phyloP scores from a whole-genome alignment of 2,113 vertebrate genomes.

The Dasyornis broadbenti region DNA sequence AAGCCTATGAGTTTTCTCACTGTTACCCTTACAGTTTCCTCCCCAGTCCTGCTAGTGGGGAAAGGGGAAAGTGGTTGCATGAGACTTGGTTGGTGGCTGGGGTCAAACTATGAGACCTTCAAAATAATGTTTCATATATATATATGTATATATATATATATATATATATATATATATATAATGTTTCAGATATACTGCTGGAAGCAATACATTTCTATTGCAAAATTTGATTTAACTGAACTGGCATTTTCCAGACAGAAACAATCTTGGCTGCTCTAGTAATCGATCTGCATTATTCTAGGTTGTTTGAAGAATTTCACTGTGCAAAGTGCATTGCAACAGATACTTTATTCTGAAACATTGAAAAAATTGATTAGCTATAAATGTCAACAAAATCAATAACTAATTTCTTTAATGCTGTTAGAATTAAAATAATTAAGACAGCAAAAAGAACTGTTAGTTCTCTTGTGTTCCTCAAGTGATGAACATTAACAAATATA shows the following conservation, averaged over 20 bases:
- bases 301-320: neutral
- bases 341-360: neutral
- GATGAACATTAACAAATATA: neutral
- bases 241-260: neutral
- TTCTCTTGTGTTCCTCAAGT: neutral
- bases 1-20: neutral
- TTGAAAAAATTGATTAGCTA: neutral
- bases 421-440: neutral
- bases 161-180: too few species aligned
- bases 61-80: rapidly evolving
- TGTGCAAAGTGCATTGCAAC: neutral
- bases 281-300: neutral
- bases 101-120: neutral
- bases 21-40: neutral
- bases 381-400: neutral
- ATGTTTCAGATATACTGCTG: neutral
- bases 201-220: neutral
- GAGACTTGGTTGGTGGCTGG: neutral
- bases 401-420: constrained; percentile 13
- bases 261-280: neutral
- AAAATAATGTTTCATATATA: neutral
- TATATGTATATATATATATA: too few species aligned
- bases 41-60: too few species aligned
- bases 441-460: neutral
- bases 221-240: neutral